phyloP scores from a whole-genome alignment of 2,888 invertebrate genomes.

The Acleris cristana region DNA sequence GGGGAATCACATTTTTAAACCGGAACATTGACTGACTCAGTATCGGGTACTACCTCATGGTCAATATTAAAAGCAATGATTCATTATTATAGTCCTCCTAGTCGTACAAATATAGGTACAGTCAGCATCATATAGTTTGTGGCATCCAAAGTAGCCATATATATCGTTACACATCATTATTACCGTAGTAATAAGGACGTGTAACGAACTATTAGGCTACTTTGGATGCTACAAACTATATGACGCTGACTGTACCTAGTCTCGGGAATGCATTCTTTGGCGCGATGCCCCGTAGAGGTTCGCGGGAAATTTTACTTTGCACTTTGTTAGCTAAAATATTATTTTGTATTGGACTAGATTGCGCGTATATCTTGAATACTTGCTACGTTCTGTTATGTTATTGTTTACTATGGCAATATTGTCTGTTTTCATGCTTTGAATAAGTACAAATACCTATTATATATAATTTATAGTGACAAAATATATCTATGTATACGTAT shows the following conservation, averaged over 20 bases:
- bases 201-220: too few relatives aligned
- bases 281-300: conserved; percentile 56
- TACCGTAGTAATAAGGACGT: too few relatives aligned
- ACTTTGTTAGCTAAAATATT: conserved; percentile 52
- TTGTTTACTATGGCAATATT: conserved; percentile 43
- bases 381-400: background rate
- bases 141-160: too few relatives aligned
- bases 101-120: conserved; percentile 55
- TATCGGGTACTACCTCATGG: conserved; percentile 1
- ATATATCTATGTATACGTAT: background rate
- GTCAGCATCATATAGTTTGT: too few relatives aligned
- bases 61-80: conserved; percentile 45
- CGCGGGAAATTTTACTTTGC: conserved; percentile 60
- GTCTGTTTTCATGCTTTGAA: conserved; percentile 1
- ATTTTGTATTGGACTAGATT: too few relatives aligned
- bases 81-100: conserved; percentile 46
- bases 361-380: too few relatives aligned
- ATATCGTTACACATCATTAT: too few relatives aligned
- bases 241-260: too few relatives aligned
- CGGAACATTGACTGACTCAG: conserved; percentile 9
- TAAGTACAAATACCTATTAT: background rate
- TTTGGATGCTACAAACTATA: too few relatives aligned
- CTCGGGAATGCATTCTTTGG: conserved; percentile 65
- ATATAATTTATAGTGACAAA: too few relatives aligned
- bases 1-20: conserved; percentile 3